phyloP scores from a whole-genome alignment of 2,888 invertebrate genomes.

The Cerastis leucographa region DNA sequence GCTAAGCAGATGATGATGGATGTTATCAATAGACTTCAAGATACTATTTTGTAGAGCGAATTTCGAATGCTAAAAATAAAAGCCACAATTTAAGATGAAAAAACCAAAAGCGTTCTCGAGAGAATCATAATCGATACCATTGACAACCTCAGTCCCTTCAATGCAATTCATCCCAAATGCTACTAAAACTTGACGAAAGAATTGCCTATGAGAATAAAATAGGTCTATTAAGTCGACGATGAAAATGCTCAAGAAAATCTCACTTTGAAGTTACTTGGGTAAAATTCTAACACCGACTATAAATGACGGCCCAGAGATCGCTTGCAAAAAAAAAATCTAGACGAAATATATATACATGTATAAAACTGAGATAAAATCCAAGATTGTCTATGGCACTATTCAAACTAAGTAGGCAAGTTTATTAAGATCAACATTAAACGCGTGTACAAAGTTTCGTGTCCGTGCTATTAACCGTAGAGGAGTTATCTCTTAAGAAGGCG shows the following conservation, averaged over 20 bases:
- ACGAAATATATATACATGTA: not conserved
- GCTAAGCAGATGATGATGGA: not conserved
- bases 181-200: slow-evolving; percentile 35
- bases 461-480: too few species aligned
- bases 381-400: not conserved
- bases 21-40: not conserved
- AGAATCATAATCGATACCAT: slow-evolving; percentile 10
- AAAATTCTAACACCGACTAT: slow-evolving; percentile 2
- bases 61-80: too few species aligned
- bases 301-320: not conserved
- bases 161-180: slow-evolving; percentile 27
- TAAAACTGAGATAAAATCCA: not conserved
- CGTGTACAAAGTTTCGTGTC: too few species aligned
- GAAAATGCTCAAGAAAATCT: slow-evolving; percentile 15
- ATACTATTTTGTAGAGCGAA: too few species aligned
- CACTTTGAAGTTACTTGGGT: slow-evolving; percentile 19
- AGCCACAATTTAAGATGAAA: not conserved
- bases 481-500: too few species aligned
- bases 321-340: slow-evolving; percentile 8
- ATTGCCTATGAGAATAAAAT: slow-evolving; percentile 30
- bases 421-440: not conserved
- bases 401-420: not conserved
- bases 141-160: not conserved
- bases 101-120: not conserved
- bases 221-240: slow-evolving; percentile 25